Evolutionary conservation across 2,113 vertebrate species (phyloP).

Genomic region (Ochotona curzoniae): DNA sequence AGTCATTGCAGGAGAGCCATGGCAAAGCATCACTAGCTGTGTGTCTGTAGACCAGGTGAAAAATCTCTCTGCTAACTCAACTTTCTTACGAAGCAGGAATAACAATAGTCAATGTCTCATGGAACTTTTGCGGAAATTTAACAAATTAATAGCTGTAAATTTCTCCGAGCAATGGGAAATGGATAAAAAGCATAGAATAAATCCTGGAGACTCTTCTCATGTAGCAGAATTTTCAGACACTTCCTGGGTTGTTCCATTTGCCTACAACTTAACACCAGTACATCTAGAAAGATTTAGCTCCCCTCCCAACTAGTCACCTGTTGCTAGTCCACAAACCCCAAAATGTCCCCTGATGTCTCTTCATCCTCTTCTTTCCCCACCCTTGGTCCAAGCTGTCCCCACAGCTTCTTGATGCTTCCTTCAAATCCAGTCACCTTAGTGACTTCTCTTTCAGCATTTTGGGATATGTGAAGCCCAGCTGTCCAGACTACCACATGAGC

Average conservation of each 20-base stretch:
- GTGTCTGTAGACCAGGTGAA: neutral
- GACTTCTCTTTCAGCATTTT: neutral
- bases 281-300: neutral
- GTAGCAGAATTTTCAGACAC: neutral
- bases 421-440: neutral
- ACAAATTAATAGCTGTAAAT: neutral
- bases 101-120: neutral
- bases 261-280: neutral
- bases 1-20: neutral
- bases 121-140: neutral
- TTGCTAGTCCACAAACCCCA: too few relatives aligned
- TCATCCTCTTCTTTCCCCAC: rapidly evolving
- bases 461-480: too few relatives aligned
- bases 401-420: neutral
- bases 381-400: neutral
- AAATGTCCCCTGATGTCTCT: neutral
- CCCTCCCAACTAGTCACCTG: neutral
- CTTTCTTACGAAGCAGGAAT: neutral
- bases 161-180: neutral
- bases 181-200: neutral
- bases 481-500: too few relatives aligned
- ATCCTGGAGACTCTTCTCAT: neutral
- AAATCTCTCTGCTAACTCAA: neutral
- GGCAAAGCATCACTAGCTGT: rapidly evolving
- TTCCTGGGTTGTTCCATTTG: neutral